Conservation (phyloP, 2,888 invertebrate species). For the Seladonia tumulorum region DNA sequence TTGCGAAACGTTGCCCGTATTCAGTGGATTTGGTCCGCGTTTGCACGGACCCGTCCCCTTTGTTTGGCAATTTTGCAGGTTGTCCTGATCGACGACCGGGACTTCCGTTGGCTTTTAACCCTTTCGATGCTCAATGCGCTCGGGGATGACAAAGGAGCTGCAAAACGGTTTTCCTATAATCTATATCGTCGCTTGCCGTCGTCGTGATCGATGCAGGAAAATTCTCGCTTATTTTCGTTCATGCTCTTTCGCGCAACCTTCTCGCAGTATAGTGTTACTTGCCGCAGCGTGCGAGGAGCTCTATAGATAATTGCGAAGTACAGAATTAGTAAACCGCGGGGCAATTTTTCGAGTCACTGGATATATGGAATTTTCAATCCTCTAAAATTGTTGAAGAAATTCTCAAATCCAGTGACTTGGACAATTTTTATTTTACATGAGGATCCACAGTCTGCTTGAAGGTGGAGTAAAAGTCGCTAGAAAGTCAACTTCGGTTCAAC, state of each 20-base stretch:
- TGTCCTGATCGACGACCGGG: not conserved
- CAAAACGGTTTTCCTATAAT: not conserved
- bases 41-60: slow-evolving; percentile 16
- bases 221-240: not conserved
- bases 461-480: too few relatives aligned
- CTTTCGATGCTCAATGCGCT: not conserved
- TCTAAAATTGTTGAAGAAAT: too few relatives aligned
- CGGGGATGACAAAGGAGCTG: not conserved
- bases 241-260: not conserved
- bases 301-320: not conserved
- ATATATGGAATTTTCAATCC: too few relatives aligned
- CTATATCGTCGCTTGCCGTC: not conserved
- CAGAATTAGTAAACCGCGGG: not conserved
- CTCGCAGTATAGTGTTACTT: not conserved
- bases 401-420: too few relatives aligned
- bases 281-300: not conserved
- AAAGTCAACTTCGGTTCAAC: too few relatives aligned
- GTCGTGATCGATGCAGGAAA: not conserved
- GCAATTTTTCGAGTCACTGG: too few relatives aligned
- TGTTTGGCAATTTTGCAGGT: slow-evolving; percentile 19
- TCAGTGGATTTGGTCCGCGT: slow-evolving; percentile 18
- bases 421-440: too few relatives aligned
- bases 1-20: slow-evolving; percentile 7
- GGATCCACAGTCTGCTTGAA: too few relatives aligned
- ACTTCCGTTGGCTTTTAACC: slow-evolving; percentile 12